Conservation (phyloP, 2,797 vertebrate genomes). For the Amphiprion clarkii region DNA sequence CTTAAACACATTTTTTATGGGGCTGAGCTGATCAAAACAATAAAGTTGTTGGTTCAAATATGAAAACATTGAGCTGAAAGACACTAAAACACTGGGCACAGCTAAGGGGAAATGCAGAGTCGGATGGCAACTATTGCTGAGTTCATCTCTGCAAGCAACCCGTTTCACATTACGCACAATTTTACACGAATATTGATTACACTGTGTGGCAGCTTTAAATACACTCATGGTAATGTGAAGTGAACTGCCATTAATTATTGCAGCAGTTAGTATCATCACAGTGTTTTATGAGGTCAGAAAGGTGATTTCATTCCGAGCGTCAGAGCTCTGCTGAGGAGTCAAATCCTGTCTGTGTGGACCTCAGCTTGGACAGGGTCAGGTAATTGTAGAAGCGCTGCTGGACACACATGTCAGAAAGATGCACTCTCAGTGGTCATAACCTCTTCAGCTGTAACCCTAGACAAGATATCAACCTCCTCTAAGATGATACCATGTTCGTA, state of each 20-base stretch:
- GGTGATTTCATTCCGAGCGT: slow-evolving; percentile 44
- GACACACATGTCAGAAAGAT: slow-evolving; percentile 11
- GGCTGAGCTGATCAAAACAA: no score
- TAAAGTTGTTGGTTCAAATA: neutral
- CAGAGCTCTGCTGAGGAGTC: slow-evolving; percentile 59
- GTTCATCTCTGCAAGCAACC: neutral
- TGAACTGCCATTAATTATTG: slow-evolving; percentile 9
- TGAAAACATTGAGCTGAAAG: neutral
- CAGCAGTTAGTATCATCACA: slow-evolving; percentile 12
- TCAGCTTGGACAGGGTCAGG: slow-evolving; percentile 61
- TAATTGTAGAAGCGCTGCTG: slow-evolving; percentile 62
- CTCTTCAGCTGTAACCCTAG: slow-evolving; percentile 52
- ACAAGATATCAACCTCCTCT: slow-evolving; percentile 30
- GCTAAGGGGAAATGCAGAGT: no score
- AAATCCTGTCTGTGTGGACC: slow-evolving; percentile 57
- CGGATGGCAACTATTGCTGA: no score
- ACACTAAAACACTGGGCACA: neutral
- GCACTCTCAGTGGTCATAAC: slow-evolving; percentile 36
- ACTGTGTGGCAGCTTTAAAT: neutral
- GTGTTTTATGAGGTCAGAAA: slow-evolving; percentile 43
- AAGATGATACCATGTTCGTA: slow-evolving; percentile 31
- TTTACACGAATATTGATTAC: neutral
- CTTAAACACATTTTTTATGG: no score
- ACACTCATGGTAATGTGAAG: neutral
- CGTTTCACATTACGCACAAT: neutral